Conservation (phyloP, 64 coral and sea anemone species). For the Stichodactyla mertensii region DNA sequence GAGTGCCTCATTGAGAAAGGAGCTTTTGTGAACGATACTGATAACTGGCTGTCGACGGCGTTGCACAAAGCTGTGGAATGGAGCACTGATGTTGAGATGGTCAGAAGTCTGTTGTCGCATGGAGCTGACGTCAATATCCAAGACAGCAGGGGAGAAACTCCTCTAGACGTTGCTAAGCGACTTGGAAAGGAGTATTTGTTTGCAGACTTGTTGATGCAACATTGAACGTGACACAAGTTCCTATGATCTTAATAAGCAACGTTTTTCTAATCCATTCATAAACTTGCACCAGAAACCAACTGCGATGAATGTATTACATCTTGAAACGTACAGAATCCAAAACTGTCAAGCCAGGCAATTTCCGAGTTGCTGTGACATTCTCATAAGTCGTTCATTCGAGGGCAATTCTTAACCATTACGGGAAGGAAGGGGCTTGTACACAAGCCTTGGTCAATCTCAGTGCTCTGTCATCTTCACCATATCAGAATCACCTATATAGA, state of each 20-base stretch:
- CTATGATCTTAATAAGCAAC: background rate
- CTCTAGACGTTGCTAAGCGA: conserved; percentile 6
- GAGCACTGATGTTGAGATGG: background rate
- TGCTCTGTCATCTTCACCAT: too few species aligned
- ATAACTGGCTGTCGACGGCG: conserved; percentile 17
- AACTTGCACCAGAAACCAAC: too few species aligned
- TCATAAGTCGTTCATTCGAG: too few species aligned
- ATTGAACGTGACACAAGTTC: background rate
- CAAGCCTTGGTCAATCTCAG: too few species aligned
- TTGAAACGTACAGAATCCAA: too few species aligned
- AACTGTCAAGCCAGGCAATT: too few species aligned
- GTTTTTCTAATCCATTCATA: background rate
- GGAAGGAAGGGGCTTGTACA: too few species aligned
- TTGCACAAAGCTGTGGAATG: conserved; percentile 32
- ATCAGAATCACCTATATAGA: too few species aligned
- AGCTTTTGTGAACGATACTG: conserved; percentile 37
- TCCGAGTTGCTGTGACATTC: too few species aligned
- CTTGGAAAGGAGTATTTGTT: conserved; percentile 7
- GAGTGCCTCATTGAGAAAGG: conserved; percentile 38
- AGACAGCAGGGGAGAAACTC: conserved; percentile 18
- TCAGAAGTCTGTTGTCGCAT: background rate
- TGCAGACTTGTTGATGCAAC: background rate
- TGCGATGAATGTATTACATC: too few species aligned
- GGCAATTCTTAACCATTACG: too few species aligned
- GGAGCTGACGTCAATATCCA: background rate